phyloP scores from a whole-genome alignment of 2,797 vertebrate genomes.

The Jordanella pulchra region DNA sequence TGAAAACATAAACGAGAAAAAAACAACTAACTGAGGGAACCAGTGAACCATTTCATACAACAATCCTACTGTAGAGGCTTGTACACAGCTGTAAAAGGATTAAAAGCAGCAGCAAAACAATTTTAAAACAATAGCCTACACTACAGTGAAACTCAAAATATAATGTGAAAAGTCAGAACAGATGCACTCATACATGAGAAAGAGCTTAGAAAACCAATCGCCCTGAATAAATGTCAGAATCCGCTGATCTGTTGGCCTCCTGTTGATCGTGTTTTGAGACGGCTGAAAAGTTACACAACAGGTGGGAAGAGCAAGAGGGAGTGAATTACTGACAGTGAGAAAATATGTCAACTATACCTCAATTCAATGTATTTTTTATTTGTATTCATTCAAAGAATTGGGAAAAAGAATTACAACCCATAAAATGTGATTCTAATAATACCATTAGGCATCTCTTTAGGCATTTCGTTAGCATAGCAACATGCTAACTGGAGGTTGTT shows the following conservation, averaged over 20 bases:
- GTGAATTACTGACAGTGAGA: neutral
- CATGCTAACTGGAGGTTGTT: neutral
- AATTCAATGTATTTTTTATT: neutral
- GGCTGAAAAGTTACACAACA: neutral
- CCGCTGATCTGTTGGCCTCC: neutral
- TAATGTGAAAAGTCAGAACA: neutral
- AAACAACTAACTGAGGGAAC: conserved; percentile 9
- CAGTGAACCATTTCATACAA: conserved; percentile 32
- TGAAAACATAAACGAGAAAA: conserved; percentile 20
- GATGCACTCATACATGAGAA: too few species aligned
- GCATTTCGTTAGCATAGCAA: neutral
- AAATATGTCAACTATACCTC: neutral
- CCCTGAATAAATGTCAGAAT: neutral
- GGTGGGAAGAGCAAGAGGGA: neutral
- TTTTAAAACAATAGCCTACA: neutral
- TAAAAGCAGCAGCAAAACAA: neutral
- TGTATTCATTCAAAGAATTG: neutral
- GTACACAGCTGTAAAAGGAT: neutral
- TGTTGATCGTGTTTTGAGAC: neutral
- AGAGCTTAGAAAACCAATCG: too few species aligned
- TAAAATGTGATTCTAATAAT: too few species aligned
- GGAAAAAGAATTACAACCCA: neutral
- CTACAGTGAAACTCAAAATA: neutral
- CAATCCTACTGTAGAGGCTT: conserved; percentile 17
- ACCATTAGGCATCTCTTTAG: too few species aligned